Evolutionary conservation across 2,888 invertebrate genomes (phyloP).

Genomic region (Sericinus montela): DNA sequence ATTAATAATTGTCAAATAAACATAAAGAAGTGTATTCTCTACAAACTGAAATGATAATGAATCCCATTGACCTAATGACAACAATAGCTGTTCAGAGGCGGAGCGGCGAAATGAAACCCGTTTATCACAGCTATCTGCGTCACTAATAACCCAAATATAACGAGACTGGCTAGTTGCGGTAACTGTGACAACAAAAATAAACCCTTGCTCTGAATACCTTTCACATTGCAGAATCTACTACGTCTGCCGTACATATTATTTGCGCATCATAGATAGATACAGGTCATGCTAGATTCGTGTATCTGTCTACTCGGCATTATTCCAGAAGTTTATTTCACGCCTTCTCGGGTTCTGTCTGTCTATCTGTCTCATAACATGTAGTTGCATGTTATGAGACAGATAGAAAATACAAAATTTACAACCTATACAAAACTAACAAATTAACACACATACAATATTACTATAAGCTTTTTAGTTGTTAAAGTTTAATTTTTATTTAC

Average conservation of each 20-base stretch:
- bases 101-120: conserved; percentile 61
- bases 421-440: no score
- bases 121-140: conserved; percentile 71
- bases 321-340: background rate
- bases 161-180: conserved; percentile 44
- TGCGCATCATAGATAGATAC: conserved; percentile 12
- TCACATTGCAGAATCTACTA: conserved; percentile 39
- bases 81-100: conserved; percentile 55
- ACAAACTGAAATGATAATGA: conserved; percentile 16
- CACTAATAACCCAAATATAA: conserved; percentile 72
- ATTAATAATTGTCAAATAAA: no score
- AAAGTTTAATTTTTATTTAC: no score
- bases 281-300: conserved; percentile 2
- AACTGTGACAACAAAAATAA: conserved; percentile 72
- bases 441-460: no score
- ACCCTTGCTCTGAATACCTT: conserved; percentile 64
- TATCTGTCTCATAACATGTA: no score
- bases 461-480: no score
- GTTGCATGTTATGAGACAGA: no score
- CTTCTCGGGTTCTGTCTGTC: background rate
- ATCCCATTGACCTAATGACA: conserved; percentile 39
- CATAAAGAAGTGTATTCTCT: background rate
- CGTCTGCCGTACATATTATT: conserved; percentile 43
- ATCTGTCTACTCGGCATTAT: background rate
- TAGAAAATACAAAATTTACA: no score